These are phyloP conservation scores for Pteronotus mesoamericanus DNA, from an alignment of 2,797 vertebrate genomes.

Conservation along the genomic window DNA sequence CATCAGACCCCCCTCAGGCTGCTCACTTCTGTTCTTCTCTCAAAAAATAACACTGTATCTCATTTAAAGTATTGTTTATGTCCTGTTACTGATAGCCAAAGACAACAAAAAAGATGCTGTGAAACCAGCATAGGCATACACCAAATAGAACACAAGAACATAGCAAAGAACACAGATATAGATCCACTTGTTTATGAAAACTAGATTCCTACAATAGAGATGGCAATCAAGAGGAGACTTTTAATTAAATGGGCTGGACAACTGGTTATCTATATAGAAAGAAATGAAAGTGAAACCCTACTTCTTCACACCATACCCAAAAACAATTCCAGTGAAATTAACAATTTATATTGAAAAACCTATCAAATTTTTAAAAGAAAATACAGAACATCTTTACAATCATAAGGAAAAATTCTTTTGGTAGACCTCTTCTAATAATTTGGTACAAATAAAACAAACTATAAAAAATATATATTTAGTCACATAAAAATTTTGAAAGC, in stretches of 20 bases:
- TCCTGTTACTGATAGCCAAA: neutral
- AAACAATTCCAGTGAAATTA: slow-evolving; percentile 11
- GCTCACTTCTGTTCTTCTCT: neutral
- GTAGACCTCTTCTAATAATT: slow-evolving; percentile 3
- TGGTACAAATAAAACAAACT: neutral
- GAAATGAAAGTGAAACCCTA: slow-evolving; percentile 30
- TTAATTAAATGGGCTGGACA: neutral
- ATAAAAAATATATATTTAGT: neutral
- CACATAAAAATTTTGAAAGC: neutral
- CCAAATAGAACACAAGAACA: neutral
- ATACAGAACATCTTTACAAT: neutral
- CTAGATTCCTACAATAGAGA: neutral
- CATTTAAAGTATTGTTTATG: neutral
- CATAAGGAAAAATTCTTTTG: neutral
- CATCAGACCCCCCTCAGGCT: neutral
- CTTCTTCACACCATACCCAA: neutral
- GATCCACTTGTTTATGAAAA: neutral
- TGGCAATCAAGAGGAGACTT: neutral
- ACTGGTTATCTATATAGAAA: neutral
- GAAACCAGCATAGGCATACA: neutral
- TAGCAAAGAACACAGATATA: neutral
- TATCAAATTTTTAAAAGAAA: neutral
- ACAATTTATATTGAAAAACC: neutral
- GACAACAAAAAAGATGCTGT: neutral
- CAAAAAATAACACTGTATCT: neutral